Base-by-base conservation (phyloP, 2,797 vertebrate genomes). In the Microtus agrestis region DNA sequence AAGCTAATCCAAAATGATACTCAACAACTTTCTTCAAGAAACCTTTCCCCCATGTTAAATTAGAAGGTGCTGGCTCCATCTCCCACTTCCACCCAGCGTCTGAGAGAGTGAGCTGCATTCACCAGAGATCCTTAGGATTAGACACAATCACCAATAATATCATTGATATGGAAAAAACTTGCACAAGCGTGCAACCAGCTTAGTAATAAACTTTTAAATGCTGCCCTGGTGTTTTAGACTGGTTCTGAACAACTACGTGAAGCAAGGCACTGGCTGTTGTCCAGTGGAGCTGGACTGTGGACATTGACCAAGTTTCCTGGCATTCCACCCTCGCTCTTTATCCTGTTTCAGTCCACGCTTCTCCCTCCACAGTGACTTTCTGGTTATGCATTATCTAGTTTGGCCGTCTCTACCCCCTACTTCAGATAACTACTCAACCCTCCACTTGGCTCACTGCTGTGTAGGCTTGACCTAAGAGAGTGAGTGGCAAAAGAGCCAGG, bases 351-450 rank as follows among this genome's bases (percentile, higher is more conserved):
- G 88, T n/a, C 92, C 86, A 10, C n/a, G 29, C 91, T 91, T 91
- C 81, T 91, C 67, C 94, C 93, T 93, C 76, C 93, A 71, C 12
- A 2, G 91, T 54, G 51, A 97, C 92, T 97, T 95, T 96, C 95
- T 95, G 80, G 93, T 93, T 96, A 81, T 65, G 85, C 21, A 94
- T 95, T 97, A 97, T 98, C 97, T 91, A 89, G 82, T 82, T 97
- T 97, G 97, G 97, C 97, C 1, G 23, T 97, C 97, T 97, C 85
- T 54, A 86, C 94, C 87, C 89, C 94, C 96, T 87, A 93, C 91
- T 95, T 96, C 80, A 93, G 94, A 97, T 97, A 94, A 96, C 95
- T 96, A 91, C 91, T 96, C 95, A 97, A 54, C 94, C 89, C 96
- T 97, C 92, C 37, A 61, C 89, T 98, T 97, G 96, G 97, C 94